phyloP scores from a whole-genome alignment of 2,888 invertebrate genomes.

The Parnassius glacialis region DNA sequence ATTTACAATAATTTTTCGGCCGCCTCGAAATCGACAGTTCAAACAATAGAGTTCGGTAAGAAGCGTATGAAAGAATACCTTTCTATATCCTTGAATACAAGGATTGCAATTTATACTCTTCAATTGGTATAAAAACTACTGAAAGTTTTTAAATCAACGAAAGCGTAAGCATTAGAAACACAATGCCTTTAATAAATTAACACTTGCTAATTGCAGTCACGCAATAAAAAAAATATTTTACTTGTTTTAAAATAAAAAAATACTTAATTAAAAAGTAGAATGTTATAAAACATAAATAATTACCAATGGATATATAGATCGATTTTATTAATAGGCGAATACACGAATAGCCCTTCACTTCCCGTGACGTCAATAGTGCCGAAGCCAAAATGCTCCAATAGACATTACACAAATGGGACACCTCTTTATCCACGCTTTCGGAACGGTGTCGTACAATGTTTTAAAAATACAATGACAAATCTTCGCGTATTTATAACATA shows the following conservation, averaged over 20 bases:
- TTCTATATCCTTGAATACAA: conserved; percentile 16
- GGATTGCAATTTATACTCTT: background rate
- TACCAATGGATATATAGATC: conserved; percentile 38
- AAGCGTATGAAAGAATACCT: background rate
- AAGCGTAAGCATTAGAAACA: conserved; percentile 17
- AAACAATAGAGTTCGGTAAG: background rate
- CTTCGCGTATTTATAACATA: conserved; percentile 28
- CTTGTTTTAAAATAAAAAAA: background rate
- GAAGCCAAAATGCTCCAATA: conserved; percentile 51
- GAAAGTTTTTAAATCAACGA: conserved; percentile 9
- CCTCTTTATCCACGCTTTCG: conserved; percentile 41
- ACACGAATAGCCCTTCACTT: conserved; percentile 64
- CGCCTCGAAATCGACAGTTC: background rate
- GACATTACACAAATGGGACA: conserved; percentile 47
- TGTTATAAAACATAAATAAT: conserved; percentile 6
- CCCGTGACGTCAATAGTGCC: conserved; percentile 53
- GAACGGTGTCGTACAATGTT: conserved; percentile 43
- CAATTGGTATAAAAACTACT: conserved; percentile 2
- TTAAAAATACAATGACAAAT: conserved; percentile 44
- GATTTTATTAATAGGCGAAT: conserved; percentile 61
- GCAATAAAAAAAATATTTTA: background rate
- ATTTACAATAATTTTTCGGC: background rate
- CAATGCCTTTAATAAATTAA: conserved; percentile 1
- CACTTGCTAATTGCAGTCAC: background rate
- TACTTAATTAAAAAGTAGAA: background rate